Conservation (phyloP, 2,888 invertebrate species). For the Crioceris asparagi region DNA sequence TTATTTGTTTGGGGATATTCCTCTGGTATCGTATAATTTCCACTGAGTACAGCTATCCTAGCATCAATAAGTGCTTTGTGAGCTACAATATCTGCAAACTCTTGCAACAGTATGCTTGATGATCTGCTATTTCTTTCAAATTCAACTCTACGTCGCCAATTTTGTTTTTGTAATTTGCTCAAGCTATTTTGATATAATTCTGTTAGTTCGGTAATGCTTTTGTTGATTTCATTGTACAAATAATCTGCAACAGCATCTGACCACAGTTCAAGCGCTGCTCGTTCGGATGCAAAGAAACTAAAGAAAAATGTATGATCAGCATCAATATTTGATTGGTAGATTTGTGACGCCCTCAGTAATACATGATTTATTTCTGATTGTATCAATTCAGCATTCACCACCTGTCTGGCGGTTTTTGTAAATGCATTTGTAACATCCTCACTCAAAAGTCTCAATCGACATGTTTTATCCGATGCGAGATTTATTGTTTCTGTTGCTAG, state of each 20-base stretch:
- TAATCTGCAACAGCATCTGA: slow-evolving; percentile 62
- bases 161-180: slow-evolving; percentile 44
- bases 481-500: slow-evolving; percentile 61
- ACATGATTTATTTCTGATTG: slow-evolving; percentile 69
- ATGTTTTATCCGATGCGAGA: slow-evolving; percentile 42
- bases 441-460: slow-evolving; percentile 39
- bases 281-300: slow-evolving; percentile 55
- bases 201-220: slow-evolving; percentile 56
- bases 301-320: slow-evolving; percentile 46
- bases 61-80: slow-evolving; percentile 70
- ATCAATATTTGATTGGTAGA: slow-evolving; percentile 49
- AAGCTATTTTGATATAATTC: slow-evolving; percentile 55
- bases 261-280: slow-evolving; percentile 62
- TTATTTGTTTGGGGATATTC: slow-evolving; percentile 14
- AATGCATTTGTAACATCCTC: slow-evolving; percentile 63
- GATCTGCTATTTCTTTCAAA: slow-evolving; percentile 37
- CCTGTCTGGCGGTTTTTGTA: slow-evolving; percentile 64
- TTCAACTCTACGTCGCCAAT: slow-evolving; percentile 39
- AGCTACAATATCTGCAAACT: slow-evolving; percentile 60
- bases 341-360: slow-evolving; percentile 56
- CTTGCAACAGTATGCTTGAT: slow-evolving; percentile 43
- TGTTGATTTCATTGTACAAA: slow-evolving; percentile 61
- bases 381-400: slow-evolving; percentile 62
- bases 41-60: slow-evolving; percentile 57
- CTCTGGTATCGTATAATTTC: slow-evolving; percentile 27